Base-by-base conservation (phyloP, 2,113 vertebrate genomes). In the Toxotes chatareus region DNA sequence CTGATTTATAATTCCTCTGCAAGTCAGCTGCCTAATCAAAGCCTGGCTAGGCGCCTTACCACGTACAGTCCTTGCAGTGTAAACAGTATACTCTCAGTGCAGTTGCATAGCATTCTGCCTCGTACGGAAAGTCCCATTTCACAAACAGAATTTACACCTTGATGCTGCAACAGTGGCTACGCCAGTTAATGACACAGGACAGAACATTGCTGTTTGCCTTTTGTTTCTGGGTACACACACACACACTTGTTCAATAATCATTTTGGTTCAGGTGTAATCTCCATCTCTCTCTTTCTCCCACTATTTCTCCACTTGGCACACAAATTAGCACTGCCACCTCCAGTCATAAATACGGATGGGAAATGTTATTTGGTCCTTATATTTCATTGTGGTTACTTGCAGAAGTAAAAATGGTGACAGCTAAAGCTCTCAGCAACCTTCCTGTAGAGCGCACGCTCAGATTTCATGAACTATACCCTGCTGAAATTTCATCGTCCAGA, bases 1-100 rank as follows among this genome's bases (percentile, higher is more conserved):
- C 68, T 40, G 21, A 84, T 80, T 73, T 76, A 76, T 72, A 60
- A 77, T 84, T 79, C 77, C 66, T 68, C 65, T 53, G 38, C 56
- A 80, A 82, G 82, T 84, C 42, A 51, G 56, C 47, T 40, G 56
- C 70, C 75, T 69, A 63, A 83, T 82, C 74, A 49, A 32, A 70
- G 16, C 31, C 32, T 16, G 62, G 55, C 23, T 3, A 27, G 36
- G n/a, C 27, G 27, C 67, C 51, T 13, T 23, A 67, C 63, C 80
- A 66, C 44, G 70, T 3, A 21, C 21, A 31, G 47, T 0, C 49
- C 8, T 40, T 42, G 53, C 36, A 47, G 80, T 51, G 31, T 55
- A 69, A 61, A 65, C 23, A 61, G 12, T 9, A 46, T n/a, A 9
- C 40, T 68, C 46, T 55, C 38, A 34, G 38, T 19, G 14, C 13